Base-by-base conservation (phyloP, 2,113 vertebrate genomes). In the Numenius arquata region DNA sequence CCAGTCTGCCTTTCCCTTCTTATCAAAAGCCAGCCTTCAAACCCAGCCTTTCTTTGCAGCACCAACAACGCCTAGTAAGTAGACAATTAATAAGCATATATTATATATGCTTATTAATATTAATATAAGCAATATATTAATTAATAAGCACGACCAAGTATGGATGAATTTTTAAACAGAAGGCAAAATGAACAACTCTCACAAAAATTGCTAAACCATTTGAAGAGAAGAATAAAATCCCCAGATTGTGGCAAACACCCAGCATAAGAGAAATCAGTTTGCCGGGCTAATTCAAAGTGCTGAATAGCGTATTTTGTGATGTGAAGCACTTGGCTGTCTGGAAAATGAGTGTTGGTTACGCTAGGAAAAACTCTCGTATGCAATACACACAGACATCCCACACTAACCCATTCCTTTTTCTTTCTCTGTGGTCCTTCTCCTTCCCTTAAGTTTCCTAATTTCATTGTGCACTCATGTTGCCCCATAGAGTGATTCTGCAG, bases 111-210 rank as follows among this genome's bases (percentile, higher is more conserved):
- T n/a, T n/a, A n/a, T n/a, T n/a, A n/a, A n/a, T n/a, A n/a, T n/a
- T n/a, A n/a, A n/a, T n/a, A n/a, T n/a, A n/a, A n/a, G n/a, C n/a
- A n/a, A n/a, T n/a, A n/a, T n/a, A n/a, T n/a, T n/a, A n/a, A n/a
- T n/a, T n/a, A n/a, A n/a, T n/a, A n/a, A n/a, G 18, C 36, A 50
- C 0, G 0, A 16, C 45, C 26, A 48, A 66, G 8, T 17, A 85
- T 11, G 34, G 26, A 61, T 19, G 34, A 30, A 65, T 53, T 96
- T 90, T 86, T 70, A 89, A 80, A 72, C 9, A 59, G 15, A 50
- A 66, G 21, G 52, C 17, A 81, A 89, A 91, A 65, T 58, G 11
- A 83, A 43, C 29, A 83, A 36, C 47, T 74, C 36, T 55, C 30
- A 71, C 16, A 81, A 86, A 86, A 88, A 0, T 9, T 72, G 13